Base-by-base conservation (phyloP, 2,797 vertebrate species). In the Loriculus beryllinus region DNA sequence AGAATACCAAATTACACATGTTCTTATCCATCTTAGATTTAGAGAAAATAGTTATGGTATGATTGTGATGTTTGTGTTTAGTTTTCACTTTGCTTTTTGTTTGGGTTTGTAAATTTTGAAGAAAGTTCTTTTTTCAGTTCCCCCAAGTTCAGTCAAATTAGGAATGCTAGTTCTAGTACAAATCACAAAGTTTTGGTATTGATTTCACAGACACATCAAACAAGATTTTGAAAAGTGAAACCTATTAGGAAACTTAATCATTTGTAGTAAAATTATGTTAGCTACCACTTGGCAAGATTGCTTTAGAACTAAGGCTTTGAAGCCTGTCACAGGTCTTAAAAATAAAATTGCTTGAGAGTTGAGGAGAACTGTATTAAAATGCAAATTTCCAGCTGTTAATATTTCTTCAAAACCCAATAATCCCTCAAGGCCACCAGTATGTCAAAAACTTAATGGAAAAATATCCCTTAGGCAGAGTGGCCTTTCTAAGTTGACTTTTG, bases 381-480 rank as follows among this genome's bases (percentile, higher is more conserved):
- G 99, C 99, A 99, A 99, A 99, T 99, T 99, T 99, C 98, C 98
- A 99, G 98, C 98, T 99, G 99, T 98, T 99, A 99, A 99, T 99
- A 99, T 99, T 99, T 99, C 99, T 99, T 99, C 99, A 99, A 99
- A 99, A 99, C 98, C 98, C 99, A 99, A 99, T 99, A 99, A 99
- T 99, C 99, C 98, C 99, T 99, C 98, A 98, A 98, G 99, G 99
- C 99, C 98, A 99, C 98, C 99, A 98, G 98, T 99, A 99, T 99
- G 99, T 99, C 99, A 99, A 98, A 99, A 98, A 98, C 98, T 99
- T 99, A 99, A 99, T 99, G 99, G 98, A 99, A 99, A 99, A 99
- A 99, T 99, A 99, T 99, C 98, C 99, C 98, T 99, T 98, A 99
- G 99, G 99, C 98, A 98, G 95, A 97, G 97, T 96, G 97, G 98